phyloP scores from a whole-genome alignment of 2,797 vertebrate genomes.

The Acanthurus tractus region DNA sequence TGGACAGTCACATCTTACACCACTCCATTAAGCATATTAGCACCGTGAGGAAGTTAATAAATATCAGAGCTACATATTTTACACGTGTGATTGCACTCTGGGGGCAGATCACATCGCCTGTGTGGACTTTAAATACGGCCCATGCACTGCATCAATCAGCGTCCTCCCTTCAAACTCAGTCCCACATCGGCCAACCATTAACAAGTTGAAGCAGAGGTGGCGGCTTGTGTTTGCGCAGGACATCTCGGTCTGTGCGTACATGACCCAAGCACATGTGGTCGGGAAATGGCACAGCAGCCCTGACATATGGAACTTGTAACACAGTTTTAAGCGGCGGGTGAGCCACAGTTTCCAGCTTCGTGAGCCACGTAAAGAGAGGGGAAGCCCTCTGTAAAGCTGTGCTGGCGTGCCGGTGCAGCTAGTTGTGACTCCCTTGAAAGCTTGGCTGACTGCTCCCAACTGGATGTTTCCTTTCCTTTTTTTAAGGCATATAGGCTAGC shows the following conservation, averaged over 20 bases:
- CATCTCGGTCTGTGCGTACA: conserved; percentile 24
- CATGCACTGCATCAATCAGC: conserved; percentile 50
- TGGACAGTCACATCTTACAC: neutral
- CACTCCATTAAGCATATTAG: conserved; percentile 14
- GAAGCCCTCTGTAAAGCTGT: conserved; percentile 51
- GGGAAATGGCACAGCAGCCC: conserved; percentile 44
- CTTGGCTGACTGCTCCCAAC: conserved; percentile 12
- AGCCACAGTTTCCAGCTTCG: conserved; percentile 74
- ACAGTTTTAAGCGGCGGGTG: conserved; percentile 32
- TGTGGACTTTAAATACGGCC: conserved; percentile 54
- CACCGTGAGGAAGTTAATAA: conserved; percentile 55
- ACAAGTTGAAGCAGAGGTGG: conserved; percentile 24
- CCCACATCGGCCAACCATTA: conserved; percentile 15
- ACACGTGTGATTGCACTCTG: conserved; percentile 63
- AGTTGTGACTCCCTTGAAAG: conserved; percentile 2
- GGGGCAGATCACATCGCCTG: conserved; percentile 54
- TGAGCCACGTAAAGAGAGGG: conserved; percentile 51
- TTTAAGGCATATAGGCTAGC: conserved; percentile 19
- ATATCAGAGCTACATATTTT: conserved; percentile 57
- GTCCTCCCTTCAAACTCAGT: conserved; percentile 24
- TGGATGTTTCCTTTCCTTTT: conserved; percentile 26
- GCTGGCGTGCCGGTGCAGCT: neutral
- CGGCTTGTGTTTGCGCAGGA: conserved; percentile 10
- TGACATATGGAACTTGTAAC: conserved; percentile 61
- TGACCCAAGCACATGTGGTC: conserved; percentile 61